These are phyloP conservation scores for Xylota segnis DNA, from an alignment of 2,888 invertebrate species.

Conservation along the genomic window DNA sequence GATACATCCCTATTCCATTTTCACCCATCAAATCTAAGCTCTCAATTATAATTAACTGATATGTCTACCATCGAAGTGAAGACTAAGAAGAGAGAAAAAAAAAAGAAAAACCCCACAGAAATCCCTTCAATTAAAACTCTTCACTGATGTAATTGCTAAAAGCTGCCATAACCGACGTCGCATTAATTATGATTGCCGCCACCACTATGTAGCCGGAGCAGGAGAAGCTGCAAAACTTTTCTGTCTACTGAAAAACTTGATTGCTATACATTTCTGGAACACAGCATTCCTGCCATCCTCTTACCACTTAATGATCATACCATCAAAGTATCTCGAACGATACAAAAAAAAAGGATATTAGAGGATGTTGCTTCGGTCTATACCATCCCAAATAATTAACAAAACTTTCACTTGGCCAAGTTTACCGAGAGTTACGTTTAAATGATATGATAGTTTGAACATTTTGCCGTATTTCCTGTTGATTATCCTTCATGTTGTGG, in stretches of 20 bases:
- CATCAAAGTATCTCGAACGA: neutral
- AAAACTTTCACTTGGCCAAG: constrained; percentile 37
- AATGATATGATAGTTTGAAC: constrained; percentile 10
- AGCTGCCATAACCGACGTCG: constrained; percentile 38
- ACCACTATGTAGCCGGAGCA: neutral
- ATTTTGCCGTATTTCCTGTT: constrained; percentile 27
- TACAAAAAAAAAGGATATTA: constrained; percentile 22
- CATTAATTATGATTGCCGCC: constrained; percentile 48
- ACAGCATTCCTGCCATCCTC: neutral
- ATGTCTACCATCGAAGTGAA: constrained; percentile 6
- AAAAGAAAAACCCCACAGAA: constrained; percentile 12
- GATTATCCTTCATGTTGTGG: constrained; percentile 25
- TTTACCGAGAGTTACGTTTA: neutral
- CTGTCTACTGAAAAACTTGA: constrained; percentile 32
- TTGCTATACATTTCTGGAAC: constrained; percentile 22
- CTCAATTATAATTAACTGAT: constrained; percentile 53
- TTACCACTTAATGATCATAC: neutral
- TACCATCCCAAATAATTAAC: constrained; percentile 11
- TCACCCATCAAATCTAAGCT: constrained; percentile 31
- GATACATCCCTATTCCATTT: neutral
- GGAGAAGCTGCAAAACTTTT: constrained; percentile 23
- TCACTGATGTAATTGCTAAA: constrained; percentile 54
- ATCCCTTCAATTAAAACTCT: constrained; percentile 51
- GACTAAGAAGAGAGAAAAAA: neutral
- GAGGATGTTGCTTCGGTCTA: neutral